Base-by-base conservation (phyloP, 2,113 vertebrate species). In the Mus pahari region DNA sequence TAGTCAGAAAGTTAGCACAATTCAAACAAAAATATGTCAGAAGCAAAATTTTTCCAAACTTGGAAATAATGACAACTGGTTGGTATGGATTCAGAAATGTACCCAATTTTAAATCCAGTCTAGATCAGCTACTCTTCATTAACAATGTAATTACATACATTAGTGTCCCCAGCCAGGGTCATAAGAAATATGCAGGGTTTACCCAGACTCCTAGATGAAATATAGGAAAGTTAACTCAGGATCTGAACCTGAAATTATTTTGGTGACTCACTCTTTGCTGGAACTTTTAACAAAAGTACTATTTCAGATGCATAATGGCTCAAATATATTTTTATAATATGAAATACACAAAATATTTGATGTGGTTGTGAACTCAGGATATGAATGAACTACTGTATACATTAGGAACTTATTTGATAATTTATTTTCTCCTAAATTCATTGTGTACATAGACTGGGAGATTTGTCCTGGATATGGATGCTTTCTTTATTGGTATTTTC, bases 261-360 rank as follows among this genome's bases (percentile, higher is more conserved):
- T 77, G 7, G n/a, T 71, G 36, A 70, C 33, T 36, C 2, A 64
- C 14, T 50, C 4, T 74, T 83, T 3, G 0, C 14, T 81, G 8
- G 66, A 89, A 87, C 24, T 77, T 45, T 87, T 28, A 86, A 79
- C 19, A 33, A 94, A 92, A 94, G 48, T 48, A 74, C 62, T 55
- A 86, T 94, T 88, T 66, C 39, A 39, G 24, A 89, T 79, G 58
- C 87, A 45, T 16, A 28, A 60, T 84, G 16, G 60, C 7, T 16
- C 4, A 88, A 88, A 73, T 93, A 22, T 17, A 53, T 48, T 70
- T 90, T 86, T 39, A 5, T 45, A 50, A 78, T 75, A 73, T 26
- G 11, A 79, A 92, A 26, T 66, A 55, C 8, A 73, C 2, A 66
- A 64, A 26, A 28, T 93, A 50, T 91, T 11, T 14, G 4, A 64